Percentiles rank a stretch among this genome's conserved stretches.
phyloP scores from a whole-genome alignment of 2,113 vertebrate genomes.

The Rhodinocichla rosea region DNA sequence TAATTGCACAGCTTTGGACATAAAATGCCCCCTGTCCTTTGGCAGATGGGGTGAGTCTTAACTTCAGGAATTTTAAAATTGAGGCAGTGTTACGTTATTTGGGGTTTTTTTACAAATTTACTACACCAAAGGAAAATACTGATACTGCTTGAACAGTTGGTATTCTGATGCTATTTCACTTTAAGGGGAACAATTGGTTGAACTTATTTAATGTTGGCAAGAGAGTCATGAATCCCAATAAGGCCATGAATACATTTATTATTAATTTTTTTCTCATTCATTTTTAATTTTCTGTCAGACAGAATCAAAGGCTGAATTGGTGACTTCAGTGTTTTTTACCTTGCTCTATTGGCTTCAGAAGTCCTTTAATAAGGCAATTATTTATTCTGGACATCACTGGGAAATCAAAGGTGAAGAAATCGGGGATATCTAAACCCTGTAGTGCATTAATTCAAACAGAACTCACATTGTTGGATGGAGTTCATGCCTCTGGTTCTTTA shows the following conservation, averaged over 20 bases:
- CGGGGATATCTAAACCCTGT: constrained; percentile 65
- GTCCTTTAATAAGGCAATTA: constrained; percentile 76
- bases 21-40: not conserved
- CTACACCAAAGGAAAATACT: not conserved
- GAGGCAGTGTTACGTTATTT: not conserved
- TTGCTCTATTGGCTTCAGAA: constrained; percentile 69
- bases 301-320: constrained; percentile 71
- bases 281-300: constrained; percentile 76
- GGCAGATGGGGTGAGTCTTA: not conserved
- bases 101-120: not conserved
- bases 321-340: constrained; percentile 68
- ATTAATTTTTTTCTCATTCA: constrained; percentile 74
- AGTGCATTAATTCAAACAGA: constrained; percentile 49
- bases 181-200: constrained; percentile 49
- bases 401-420: constrained; percentile 72
- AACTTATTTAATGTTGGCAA: constrained; percentile 43
- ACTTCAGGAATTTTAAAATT: not conserved
- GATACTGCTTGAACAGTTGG: not conserved
- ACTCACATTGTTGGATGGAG: constrained; percentile 12
- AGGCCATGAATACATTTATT: constrained; percentile 74
- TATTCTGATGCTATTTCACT: not conserved
- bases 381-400: constrained; percentile 74
- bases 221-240: constrained; percentile 73
- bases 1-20: not conserved
- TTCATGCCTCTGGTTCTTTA: constrained; percentile 29